Evolutionary conservation across 2,113 vertebrate species (phyloP).

Genomic region (Phyllopteryx taeniolatus): DNA sequence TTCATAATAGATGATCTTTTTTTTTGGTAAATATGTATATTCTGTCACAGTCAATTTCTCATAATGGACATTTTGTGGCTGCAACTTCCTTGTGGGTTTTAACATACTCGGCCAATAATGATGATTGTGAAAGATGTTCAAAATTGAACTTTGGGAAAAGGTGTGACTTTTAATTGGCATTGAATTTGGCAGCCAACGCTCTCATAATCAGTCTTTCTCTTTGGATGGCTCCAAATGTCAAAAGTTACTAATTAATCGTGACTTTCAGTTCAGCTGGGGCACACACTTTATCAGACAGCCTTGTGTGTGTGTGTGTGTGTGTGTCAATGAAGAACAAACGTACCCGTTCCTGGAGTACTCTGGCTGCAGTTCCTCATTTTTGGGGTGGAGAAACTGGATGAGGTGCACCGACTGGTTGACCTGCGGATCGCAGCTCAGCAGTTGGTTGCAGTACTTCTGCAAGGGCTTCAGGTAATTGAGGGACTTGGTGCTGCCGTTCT

Average conservation of each 20-base stretch:
- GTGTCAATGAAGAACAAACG: neutral
- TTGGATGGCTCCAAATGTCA: neutral
- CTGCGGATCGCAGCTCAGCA: slow-evolving; percentile 64
- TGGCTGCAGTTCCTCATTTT: slow-evolving; percentile 75
- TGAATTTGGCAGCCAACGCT: neutral
- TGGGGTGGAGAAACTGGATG: slow-evolving; percentile 79
- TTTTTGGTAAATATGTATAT: neutral
- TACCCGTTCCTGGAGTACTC: slow-evolving; percentile 82
- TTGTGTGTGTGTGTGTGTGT: neutral
- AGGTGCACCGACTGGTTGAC: slow-evolving; percentile 68
- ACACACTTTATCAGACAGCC: neutral
- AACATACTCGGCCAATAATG: no score
- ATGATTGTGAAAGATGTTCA: no score
- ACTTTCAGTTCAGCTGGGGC: neutral
- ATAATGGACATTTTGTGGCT: no score
- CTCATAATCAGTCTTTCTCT: neutral
- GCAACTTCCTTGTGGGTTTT: no score
- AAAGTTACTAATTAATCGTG: neutral
- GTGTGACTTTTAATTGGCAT: no score
- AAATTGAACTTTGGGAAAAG: no score
- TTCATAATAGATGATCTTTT: neutral
- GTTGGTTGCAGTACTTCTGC: slow-evolving; percentile 74
- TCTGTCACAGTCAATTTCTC: no score
- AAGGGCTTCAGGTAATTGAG: slow-evolving; percentile 69
- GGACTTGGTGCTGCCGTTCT: slow-evolving; percentile 40